Evolutionary conservation across 1,140 invertebrate genomes (phyloP).

Genomic region (Drosophila littoralis): DNA sequence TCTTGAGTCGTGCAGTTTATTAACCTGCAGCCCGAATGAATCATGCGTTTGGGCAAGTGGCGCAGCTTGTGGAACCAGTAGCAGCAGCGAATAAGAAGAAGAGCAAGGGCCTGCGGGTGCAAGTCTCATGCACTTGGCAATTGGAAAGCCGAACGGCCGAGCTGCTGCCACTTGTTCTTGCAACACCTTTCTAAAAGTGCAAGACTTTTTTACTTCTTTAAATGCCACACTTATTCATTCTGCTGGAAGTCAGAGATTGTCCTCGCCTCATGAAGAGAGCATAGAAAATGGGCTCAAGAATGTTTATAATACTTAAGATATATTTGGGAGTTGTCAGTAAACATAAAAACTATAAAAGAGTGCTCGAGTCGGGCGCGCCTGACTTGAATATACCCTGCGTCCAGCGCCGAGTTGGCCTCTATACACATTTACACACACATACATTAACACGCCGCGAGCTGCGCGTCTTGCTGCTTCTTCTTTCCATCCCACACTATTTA

Average conservation of each 20-base stretch:
- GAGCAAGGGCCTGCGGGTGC: background rate
- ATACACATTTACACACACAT: too few relatives aligned
- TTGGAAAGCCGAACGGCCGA: constrained; percentile 14
- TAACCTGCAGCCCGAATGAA: constrained; percentile 58
- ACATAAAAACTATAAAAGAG: too few relatives aligned
- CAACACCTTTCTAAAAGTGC: constrained; percentile 17
- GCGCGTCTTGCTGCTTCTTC: too few relatives aligned
- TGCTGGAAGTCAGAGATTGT: background rate
- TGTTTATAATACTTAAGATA: too few relatives aligned
- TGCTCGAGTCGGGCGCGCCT: too few relatives aligned
- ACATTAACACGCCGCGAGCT: too few relatives aligned
- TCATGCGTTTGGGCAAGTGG: constrained; percentile 49
- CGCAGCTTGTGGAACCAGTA: background rate
- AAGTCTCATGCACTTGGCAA: background rate
- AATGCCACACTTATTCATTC: background rate
- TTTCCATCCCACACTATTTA: too few relatives aligned
- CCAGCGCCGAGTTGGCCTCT: too few relatives aligned
- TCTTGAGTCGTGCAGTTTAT: constrained; percentile 60
- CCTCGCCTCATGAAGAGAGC: background rate
- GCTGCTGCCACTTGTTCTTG: constrained; percentile 1
- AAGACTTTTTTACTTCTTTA: background rate
- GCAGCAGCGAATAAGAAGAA: background rate
- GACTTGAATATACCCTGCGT: too few relatives aligned
- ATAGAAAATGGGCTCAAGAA: too few relatives aligned
- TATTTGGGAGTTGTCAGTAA: too few relatives aligned